These are phyloP conservation scores for Dioctria rufipes DNA, from an alignment of 2,888 invertebrate species.

Conservation along the genomic window DNA sequence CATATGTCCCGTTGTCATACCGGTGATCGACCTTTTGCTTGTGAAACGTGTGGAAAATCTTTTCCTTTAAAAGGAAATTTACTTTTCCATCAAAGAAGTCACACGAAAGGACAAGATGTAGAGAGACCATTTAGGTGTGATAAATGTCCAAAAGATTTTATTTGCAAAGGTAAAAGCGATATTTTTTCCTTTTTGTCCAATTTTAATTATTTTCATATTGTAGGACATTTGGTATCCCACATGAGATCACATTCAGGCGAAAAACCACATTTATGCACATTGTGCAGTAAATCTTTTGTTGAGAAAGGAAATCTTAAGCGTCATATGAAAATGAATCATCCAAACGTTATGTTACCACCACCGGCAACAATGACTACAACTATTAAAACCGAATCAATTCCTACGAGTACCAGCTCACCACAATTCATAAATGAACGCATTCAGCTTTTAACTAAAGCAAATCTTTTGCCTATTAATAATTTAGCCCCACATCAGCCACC, in stretches of 20 bases:
- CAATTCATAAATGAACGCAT: conserved; percentile 58
- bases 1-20: conserved; percentile 82
- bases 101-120: conserved; percentile 81
- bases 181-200: neutral
- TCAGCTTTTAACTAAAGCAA: conserved; percentile 56
- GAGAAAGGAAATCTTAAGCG: conserved; percentile 85
- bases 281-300: conserved; percentile 84
- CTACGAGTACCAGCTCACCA: conserved; percentile 37
- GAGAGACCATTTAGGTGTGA: conserved; percentile 84
- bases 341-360: conserved; percentile 72
- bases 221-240: conserved; percentile 82
- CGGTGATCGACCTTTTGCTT: conserved; percentile 86
- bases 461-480: conserved; percentile 59
- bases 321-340: conserved; percentile 81
- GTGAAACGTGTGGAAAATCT: conserved; percentile 88
- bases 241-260: conserved; percentile 82
- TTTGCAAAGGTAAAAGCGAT: conserved; percentile 80
- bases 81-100: conserved; percentile 89
- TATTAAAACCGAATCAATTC: conserved; percentile 64
- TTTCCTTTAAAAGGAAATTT: conserved; percentile 89
- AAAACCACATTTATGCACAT: conserved; percentile 76
- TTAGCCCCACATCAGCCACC: conserved; percentile 69
- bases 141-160: conserved; percentile 88
- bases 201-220: neutral
- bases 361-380: conserved; percentile 70